These are phyloP conservation scores for Macrotrachela quadricornifera DNA, from an alignment of 1,140 invertebrate species.

Conservation along the genomic window DNA sequence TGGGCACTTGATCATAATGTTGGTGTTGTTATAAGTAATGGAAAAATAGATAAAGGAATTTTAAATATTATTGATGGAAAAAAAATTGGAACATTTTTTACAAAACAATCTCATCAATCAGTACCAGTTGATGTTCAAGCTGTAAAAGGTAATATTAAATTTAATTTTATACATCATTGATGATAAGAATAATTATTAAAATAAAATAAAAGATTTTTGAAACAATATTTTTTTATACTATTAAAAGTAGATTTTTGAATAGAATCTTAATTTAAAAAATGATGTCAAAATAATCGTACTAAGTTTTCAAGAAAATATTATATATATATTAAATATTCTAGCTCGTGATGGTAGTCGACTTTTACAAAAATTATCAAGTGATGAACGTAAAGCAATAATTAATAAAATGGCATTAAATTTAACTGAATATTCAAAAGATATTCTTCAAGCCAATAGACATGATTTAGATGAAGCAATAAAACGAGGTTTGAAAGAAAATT, in stretches of 20 bases:
- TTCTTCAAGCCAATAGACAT: constrained; percentile 64
- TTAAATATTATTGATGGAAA: constrained; percentile 68
- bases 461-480: constrained; percentile 62
- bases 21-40: constrained; percentile 91
- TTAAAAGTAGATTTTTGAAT: too few relatives aligned
- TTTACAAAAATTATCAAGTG: constrained; percentile 53
- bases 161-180: too few relatives aligned
- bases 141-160: constrained; percentile 19
- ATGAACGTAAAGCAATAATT: constrained; percentile 63
- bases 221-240: too few relatives aligned
- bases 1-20: constrained; percentile 85
- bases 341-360: constrained; percentile 46
- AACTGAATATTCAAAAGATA: constrained; percentile 50
- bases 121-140: constrained; percentile 21
- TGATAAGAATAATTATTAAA: too few relatives aligned
- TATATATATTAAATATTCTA: constrained; percentile 9
- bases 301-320: too few relatives aligned
- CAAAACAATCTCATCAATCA: constrained; percentile 28
- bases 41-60: constrained; percentile 76
- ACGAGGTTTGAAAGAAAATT: constrained; percentile 28
- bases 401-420: constrained; percentile 63
- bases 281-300: too few relatives aligned
- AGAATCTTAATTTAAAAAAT: too few relatives aligned
- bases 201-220: too few relatives aligned
- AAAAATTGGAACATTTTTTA: constrained; percentile 93